These are phyloP conservation scores for Microctonus brassicae DNA, from an alignment of 2,888 invertebrate genomes.

Conservation along the genomic window DNA sequence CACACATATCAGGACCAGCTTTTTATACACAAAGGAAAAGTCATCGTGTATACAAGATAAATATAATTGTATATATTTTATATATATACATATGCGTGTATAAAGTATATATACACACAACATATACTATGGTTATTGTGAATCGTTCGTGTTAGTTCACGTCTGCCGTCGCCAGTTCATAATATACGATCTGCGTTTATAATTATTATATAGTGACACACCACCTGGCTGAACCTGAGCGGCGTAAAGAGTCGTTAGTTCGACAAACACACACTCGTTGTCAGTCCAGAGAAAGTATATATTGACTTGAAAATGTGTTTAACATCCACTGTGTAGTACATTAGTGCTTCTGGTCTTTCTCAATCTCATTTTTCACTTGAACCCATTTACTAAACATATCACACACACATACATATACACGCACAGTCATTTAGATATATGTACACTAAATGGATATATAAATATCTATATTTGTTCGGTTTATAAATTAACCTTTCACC, in stretches of 20 bases:
- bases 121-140: not conserved
- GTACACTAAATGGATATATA: not conserved
- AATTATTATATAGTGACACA: conserved; percentile 64
- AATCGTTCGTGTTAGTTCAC: conserved; percentile 23
- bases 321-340: conserved; percentile 11
- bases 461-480: not conserved
- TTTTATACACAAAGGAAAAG: conserved; percentile 21
- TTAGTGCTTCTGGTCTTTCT: conserved; percentile 32
- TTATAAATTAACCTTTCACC: conserved; percentile 8
- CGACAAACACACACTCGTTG: conserved; percentile 52
- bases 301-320: conserved; percentile 26
- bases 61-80: no score
- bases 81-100: not conserved
- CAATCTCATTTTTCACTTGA: conserved; percentile 12
- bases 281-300: conserved; percentile 32
- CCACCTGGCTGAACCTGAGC: conserved; percentile 59
- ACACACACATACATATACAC: not conserved
- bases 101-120: not conserved
- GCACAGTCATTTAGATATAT: no score
- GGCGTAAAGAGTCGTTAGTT: conserved; percentile 58
- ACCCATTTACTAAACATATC: not conserved
- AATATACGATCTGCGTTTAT: conserved; percentile 42
- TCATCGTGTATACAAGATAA: no score
- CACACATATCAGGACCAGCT: conserved; percentile 5
- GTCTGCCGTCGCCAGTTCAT: conserved; percentile 24